phyloP scores from a whole-genome alignment of 2,797 vertebrate genomes.

The Rhinophrynus dorsalis region DNA sequence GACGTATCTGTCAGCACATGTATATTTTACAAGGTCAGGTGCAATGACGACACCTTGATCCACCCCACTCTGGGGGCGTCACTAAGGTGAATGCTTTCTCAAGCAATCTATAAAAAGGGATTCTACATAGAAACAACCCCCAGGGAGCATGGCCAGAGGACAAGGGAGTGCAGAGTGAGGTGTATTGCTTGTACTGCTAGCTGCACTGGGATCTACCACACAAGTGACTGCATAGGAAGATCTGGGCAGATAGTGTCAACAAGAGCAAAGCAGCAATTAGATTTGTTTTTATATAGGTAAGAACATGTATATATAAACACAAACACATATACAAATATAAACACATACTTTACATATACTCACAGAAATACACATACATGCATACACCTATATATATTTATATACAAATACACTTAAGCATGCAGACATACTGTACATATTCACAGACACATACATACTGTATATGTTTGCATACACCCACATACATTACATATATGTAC shows the following conservation, averaged over 20 bases:
- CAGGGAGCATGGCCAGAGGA: background rate
- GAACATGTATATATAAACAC: background rate
- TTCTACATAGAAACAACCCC: background rate
- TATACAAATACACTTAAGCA: too few relatives aligned
- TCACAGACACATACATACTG: too few relatives aligned
- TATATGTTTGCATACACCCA: too few relatives aligned
- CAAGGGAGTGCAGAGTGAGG: background rate
- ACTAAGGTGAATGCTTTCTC: background rate
- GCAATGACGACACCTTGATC: background rate
- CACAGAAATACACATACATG: too few relatives aligned
- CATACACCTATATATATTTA: too few relatives aligned
- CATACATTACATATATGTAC: too few relatives aligned
- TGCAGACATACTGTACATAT: too few relatives aligned
- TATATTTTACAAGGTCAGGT: constrained; percentile 3
- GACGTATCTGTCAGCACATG: background rate
- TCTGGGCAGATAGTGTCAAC: too few relatives aligned
- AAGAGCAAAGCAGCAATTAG: too few relatives aligned
- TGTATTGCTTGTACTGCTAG: background rate
- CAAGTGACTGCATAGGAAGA: constrained; percentile 3
- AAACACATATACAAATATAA: too few relatives aligned
- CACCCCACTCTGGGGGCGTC: constrained; percentile 6
- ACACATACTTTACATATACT: too few relatives aligned
- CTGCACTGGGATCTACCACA: background rate
- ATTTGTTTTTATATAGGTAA: background rate
- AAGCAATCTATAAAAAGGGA: constrained; percentile 16